Conservation (phyloP, 2,888 invertebrate genomes). For the Leptura quadrifasciata region DNA sequence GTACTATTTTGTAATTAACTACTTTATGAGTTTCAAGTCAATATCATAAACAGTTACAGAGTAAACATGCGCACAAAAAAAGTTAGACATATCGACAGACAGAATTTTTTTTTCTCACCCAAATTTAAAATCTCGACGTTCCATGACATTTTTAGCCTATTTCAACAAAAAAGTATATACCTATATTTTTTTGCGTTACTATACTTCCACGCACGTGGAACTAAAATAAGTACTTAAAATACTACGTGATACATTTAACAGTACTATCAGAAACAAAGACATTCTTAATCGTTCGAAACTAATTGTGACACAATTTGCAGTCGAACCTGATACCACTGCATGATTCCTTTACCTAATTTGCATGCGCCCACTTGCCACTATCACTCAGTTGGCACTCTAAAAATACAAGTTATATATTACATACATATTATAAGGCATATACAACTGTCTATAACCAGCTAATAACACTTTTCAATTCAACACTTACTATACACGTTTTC, state of each 20-base stretch:
- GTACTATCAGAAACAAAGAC: slow-evolving; percentile 9
- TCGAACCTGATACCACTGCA: slow-evolving; percentile 39
- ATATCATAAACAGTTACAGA: too few species aligned
- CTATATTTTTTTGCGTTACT: too few species aligned
- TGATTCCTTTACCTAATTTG: slow-evolving; percentile 36
- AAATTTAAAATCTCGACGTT: too few species aligned
- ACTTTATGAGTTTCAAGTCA: too few species aligned
- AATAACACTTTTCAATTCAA: slow-evolving; percentile 8
- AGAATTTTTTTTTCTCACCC: too few species aligned
- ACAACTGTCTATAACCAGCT: slow-evolving; percentile 5
- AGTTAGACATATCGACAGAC: too few species aligned
- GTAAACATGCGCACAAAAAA: too few species aligned
- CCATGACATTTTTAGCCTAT: too few species aligned
- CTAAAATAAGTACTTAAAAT: not conserved
- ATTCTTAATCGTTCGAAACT: slow-evolving; percentile 21
- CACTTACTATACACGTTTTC: not conserved
- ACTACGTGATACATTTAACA: not conserved
- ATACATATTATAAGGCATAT: slow-evolving; percentile 31
- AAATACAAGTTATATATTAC: slow-evolving; percentile 30
- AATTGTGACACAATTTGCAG: slow-evolving; percentile 30
- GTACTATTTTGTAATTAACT: too few species aligned
- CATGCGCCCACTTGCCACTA: slow-evolving; percentile 39
- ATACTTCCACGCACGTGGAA: too few species aligned
- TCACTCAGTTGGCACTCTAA: slow-evolving; percentile 37
- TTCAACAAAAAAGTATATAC: too few species aligned